Evolutionary conservation across 2,797 vertebrate species (phyloP), one percentile per base, ranked within the genome.

Genomic region (Alauda arvensis): DNA sequence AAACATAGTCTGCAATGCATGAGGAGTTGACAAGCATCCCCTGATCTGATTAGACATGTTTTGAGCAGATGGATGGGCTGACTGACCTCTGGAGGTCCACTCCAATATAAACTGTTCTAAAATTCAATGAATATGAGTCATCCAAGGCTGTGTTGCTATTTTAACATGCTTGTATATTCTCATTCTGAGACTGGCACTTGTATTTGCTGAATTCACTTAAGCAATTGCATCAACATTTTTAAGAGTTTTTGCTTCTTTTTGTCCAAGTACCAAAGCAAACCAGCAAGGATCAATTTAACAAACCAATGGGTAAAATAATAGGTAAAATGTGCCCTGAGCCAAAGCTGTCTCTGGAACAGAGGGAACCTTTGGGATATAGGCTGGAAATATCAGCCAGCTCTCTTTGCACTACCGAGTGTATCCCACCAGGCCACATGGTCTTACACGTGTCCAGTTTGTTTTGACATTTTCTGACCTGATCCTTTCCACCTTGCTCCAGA

Each of bases 11-110:
- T 59, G 48, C n/a, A 39, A 56, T 39, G 39, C n/a, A 43, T 11
- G 59, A 77, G n/a, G 63, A 75, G 59, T 21, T 89, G 77, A 81
- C 48, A 91, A 83, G 81, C 60, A 55, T 65, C 59, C 45, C 46
- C 65, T 75, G 62, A 85, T 83, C 52, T 83, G 63, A 68, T 85
- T 78, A 88, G 83, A 56, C 39, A 46, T 26, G 40, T 77, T 93
- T 88, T 68, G 81, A 88, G 66, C n/a, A 85, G 74, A 75, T 67
- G 37, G 51, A 77, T 87, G 34, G 40, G 43, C 28, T 65, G 77
- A 34, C 42, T 81, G 83, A 91, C 59, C 83, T 85, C 83, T 61
- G 40, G 62, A 83, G 66, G 33, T 87, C 51, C 43, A 45, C 77
- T 83, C 28, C 77, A 70, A 74, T n/a, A 24, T 24, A 77, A 66